A percentile compares a stretch with the other conserved stretches of the same genome.
Conservation (phyloP, 2,888 invertebrate species). For the Oligia latruncula region DNA sequence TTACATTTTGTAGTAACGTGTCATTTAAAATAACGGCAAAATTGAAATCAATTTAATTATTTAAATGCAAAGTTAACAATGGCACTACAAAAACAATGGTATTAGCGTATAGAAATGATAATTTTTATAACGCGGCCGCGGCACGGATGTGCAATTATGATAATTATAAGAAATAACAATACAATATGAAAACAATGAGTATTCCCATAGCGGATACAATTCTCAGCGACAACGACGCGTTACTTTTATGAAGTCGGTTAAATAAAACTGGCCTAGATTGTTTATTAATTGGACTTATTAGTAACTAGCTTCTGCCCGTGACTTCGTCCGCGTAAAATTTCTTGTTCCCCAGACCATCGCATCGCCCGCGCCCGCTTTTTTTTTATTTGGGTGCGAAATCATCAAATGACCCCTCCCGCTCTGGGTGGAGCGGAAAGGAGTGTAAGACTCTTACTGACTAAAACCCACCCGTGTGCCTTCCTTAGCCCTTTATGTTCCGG, state of each 20-base stretch:
- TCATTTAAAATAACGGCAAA: constrained; percentile 24
- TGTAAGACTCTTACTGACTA: no score
- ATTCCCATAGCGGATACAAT: constrained; percentile 39
- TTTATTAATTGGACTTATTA: constrained; percentile 1
- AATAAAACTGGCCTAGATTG: constrained; percentile 31
- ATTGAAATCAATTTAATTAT: constrained; percentile 35
- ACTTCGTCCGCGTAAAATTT: neutral
- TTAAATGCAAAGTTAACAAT: constrained; percentile 40
- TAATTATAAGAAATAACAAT: constrained; percentile 58
- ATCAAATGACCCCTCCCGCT: no score
- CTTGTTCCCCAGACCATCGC: neutral
- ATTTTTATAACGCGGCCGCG: constrained; percentile 31
- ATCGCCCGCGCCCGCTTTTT: neutral
- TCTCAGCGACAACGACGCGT: constrained; percentile 17
- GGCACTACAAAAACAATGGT: constrained; percentile 37
- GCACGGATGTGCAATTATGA: constrained; percentile 51
- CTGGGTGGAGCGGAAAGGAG: no score
- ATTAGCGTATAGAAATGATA: constrained; percentile 45
- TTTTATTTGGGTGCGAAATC: no score
- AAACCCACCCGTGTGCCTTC: no score
- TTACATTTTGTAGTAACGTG: constrained; percentile 3
- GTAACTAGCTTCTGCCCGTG: neutral
- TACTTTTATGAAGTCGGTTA: constrained; percentile 35
- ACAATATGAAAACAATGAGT: constrained; percentile 45
- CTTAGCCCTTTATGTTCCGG: no score